Evolutionary conservation across 2,113 vertebrate genomes (phyloP).

Genomic region (Paracanthobrama guichenoti): DNA sequence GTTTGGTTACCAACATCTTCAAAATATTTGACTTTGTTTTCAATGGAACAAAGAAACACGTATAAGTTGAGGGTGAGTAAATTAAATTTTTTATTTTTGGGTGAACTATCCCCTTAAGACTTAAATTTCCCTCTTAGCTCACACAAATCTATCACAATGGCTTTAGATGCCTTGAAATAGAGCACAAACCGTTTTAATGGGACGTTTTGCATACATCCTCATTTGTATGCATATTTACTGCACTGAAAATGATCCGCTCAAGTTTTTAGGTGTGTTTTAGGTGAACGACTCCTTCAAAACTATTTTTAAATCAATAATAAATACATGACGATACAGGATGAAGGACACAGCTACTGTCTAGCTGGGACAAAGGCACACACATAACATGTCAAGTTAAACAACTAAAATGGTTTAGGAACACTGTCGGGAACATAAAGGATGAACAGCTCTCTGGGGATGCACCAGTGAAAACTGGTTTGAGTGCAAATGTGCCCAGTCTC

Average conservation of each 20-base stretch:
- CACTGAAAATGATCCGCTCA: neutral
- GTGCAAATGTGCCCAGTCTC: conserved; percentile 19
- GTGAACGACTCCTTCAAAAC: neutral
- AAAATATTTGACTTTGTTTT: no score
- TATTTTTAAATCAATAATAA: conserved; percentile 38
- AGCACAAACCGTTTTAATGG: neutral
- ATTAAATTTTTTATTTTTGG: no score
- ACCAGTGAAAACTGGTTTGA: conserved; percentile 36
- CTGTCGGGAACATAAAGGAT: conserved; percentile 24
- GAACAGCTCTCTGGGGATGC: conserved; percentile 5
- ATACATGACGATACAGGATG: conserved; percentile 20
- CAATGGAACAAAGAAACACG: no score
- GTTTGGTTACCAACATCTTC: no score
- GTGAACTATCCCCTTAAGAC: neutral
- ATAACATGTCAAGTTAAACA: conserved; percentile 31
- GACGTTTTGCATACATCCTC: neutral
- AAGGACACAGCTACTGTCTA: conserved; percentile 13
- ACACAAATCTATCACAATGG: neutral
- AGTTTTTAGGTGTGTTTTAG: neutral
- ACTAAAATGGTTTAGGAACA: conserved; percentile 36
- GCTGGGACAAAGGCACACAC: conserved; percentile 43
- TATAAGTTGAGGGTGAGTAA: no score
- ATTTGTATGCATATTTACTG: neutral
- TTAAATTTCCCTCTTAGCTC: neutral
- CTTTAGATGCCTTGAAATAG: neutral